phyloP scores from a whole-genome alignment of 2,888 invertebrate genomes.

The Caradrina clavipalpis region DNA sequence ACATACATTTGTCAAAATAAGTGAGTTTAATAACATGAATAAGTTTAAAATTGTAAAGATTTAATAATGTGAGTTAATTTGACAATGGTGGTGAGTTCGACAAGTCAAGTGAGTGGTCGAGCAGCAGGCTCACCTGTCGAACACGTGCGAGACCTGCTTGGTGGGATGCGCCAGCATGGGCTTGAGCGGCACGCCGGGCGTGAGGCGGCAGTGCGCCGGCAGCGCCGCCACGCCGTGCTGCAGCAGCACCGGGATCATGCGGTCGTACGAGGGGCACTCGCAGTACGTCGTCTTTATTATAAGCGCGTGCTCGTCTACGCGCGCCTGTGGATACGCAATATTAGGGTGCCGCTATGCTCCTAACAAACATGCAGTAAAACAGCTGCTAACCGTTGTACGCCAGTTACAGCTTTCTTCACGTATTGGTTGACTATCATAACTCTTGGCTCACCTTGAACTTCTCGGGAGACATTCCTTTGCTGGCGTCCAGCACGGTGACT shows the following conservation, averaged over 20 bases:
- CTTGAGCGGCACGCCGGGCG: constrained; percentile 98
- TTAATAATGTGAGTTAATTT: neutral
- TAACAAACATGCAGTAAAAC: too few relatives aligned
- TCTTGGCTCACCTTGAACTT: constrained; percentile 91
- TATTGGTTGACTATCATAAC: too few relatives aligned
- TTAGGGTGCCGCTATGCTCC: too few relatives aligned
- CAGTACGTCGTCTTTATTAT: constrained; percentile 98
- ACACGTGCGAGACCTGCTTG: constrained; percentile 97
- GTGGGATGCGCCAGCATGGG: constrained; percentile 99
- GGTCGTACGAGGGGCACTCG: constrained; percentile 98
- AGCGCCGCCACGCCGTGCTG: constrained; percentile 94
- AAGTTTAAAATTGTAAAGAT: neutral
- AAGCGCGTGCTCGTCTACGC: constrained; percentile 93
- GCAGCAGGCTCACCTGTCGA: constrained; percentile 65
- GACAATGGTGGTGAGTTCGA: neutral
- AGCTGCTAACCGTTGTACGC: too few relatives aligned
- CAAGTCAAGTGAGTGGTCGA: neutral
- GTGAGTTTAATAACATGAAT: too few relatives aligned
- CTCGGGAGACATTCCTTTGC: constrained; percentile 92
- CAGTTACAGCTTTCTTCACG: too few relatives aligned
- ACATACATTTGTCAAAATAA: too few relatives aligned
- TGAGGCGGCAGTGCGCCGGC: constrained; percentile 95
- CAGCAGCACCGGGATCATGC: constrained; percentile 95
- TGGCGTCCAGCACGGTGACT: constrained; percentile 92
- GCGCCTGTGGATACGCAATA: constrained; percentile 53